Conservation (phyloP, 2,888 invertebrate species). For the Hofmannophila pseudospretella region DNA sequence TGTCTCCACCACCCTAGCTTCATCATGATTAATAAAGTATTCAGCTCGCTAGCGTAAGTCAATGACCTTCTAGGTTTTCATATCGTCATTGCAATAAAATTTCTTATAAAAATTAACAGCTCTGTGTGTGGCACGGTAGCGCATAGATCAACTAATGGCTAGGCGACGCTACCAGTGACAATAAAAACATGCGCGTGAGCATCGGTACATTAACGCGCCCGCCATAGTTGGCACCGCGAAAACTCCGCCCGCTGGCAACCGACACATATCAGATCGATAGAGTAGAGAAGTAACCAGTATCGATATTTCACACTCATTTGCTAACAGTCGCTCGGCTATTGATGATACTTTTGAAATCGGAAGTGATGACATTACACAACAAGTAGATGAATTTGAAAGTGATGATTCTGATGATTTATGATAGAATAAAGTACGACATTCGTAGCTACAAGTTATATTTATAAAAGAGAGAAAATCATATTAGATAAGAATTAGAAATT, state of each 20-base stretch:
- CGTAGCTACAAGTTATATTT: not conserved
- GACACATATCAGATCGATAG: slow-evolving; percentile 32
- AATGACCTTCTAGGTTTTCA: not conserved
- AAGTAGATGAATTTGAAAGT: slow-evolving; percentile 17
- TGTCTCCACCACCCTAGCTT: too few species aligned
- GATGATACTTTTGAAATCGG: too few species aligned
- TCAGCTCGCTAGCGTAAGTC: too few species aligned
- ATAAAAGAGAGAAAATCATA: too few species aligned
- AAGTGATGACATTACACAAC: too few species aligned
- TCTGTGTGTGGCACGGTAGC: slow-evolving; percentile 52
- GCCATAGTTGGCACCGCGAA: slow-evolving; percentile 71
- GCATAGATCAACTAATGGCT: slow-evolving; percentile 51
- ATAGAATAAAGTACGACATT: not conserved
- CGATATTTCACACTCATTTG: too few species aligned
- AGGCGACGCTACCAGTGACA: slow-evolving; percentile 40
- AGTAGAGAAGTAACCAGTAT: too few species aligned
- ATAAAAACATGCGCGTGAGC: slow-evolving; percentile 59
- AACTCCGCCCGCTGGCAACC: slow-evolving; percentile 62
- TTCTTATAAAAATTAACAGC: slow-evolving; percentile 9
- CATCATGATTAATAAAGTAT: too few species aligned
- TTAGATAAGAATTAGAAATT: too few species aligned
- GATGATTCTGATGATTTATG: not conserved
- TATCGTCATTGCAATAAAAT: not conserved
- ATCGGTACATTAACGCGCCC: slow-evolving; percentile 71
- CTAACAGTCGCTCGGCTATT: too few species aligned